Evolutionary conservation across 37 sponge, comb jelly and placozoan species (phyloP), one percentile per base, ranked within the genome.

Genomic region (Hormiphora californensis): DNA sequence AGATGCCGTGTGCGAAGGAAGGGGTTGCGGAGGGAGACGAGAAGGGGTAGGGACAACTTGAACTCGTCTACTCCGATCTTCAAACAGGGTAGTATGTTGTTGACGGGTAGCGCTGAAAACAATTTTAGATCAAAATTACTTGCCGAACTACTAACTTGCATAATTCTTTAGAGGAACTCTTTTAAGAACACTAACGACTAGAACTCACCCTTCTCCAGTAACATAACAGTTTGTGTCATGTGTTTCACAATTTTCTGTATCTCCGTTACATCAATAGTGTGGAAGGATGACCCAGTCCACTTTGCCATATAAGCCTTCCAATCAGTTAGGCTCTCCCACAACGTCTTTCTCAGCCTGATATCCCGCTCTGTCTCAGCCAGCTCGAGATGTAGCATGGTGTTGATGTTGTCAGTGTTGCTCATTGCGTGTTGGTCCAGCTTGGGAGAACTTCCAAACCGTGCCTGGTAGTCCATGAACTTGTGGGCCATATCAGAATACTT

Each of bases 1-100:
- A 86, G 88, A 69, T 91, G 91, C 27, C 91, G 54, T 19, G 87
- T n/a, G 39, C 88, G 88, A 2, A 91, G 89, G 3, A 86, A 51
- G 28, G 89, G 87, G 38, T 91, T 91, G 17, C 87, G 86, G 9
- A 91, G 54, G 9, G 88, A 89, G 43, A 86, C 86, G 19, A 91
- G 38, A 53, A 88, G 85, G 3, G 89, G 87, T 9, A 91, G 87
- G 34, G 54, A 73, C 40, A 67, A 54, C 59, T 54, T 53, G 62
- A 91, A 88, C 35, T 46, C 46, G 17, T 54, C 63, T 0, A 91
- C 85, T 54, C 88, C 55, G 39, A 40, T 41, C 49, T 86, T 67
- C 28, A 91, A 15, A 0, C 41, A 57, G 28, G 86, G 44, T 28
- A 88, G 0, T 0, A 91, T 38, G 54, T 86, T 89, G 87, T 63